Evolutionary conservation across 1,140 invertebrate genomes (phyloP).

Genomic region (Drosophila neocordata): DNA sequence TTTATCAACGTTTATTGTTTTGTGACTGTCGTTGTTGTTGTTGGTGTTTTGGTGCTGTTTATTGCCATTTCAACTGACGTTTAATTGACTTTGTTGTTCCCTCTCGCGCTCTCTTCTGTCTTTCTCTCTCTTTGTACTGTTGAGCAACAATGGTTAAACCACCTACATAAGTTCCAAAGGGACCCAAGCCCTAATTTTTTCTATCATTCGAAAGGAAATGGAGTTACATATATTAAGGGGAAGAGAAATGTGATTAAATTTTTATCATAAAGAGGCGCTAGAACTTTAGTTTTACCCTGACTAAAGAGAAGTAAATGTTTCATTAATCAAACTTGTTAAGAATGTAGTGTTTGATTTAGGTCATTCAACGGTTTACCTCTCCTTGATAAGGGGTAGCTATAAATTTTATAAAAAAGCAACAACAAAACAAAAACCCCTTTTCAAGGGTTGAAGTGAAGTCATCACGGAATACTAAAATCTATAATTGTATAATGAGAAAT

Average conservation of each 20-base stretch:
- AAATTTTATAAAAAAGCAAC: neutral
- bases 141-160: slow-evolving; percentile 13
- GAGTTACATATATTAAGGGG: neutral
- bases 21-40: slow-evolving; percentile 58
- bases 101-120: slow-evolving; percentile 16
- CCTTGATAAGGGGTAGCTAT: neutral
- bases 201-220: neutral
- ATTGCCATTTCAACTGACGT: slow-evolving; percentile 71
- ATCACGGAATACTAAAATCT: no score
- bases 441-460: no score
- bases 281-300: neutral
- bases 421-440: neutral
- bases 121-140: neutral
- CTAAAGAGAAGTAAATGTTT: neutral
- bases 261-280: neutral
- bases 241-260: neutral
- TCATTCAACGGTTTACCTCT: neutral
- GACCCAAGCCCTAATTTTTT: slow-evolving; percentile 6
- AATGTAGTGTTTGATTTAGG: neutral
- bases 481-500: no score
- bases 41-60: slow-evolving; percentile 39
- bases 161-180: neutral
- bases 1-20: slow-evolving; percentile 79
- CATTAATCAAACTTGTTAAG: neutral
- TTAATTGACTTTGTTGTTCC: slow-evolving; percentile 66